These are phyloP conservation scores for Lagocephalus sceleratus DNA, from an alignment of 2,797 vertebrate genomes.

Conservation along the genomic window DNA sequence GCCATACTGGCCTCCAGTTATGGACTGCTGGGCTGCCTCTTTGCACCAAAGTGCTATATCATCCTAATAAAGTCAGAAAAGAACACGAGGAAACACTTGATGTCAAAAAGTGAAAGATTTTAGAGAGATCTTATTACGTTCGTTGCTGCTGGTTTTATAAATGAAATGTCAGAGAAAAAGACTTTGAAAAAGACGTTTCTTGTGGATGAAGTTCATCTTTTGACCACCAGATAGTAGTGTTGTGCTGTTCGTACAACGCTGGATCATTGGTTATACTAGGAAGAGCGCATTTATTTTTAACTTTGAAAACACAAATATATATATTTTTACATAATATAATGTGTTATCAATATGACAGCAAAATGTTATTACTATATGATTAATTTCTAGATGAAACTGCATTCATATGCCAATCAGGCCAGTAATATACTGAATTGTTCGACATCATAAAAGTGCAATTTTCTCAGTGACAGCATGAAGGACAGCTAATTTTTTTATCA, in stretches of 20 bases:
- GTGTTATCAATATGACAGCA: no score
- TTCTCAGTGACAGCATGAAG: conserved; percentile 17
- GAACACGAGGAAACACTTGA: conserved; percentile 67
- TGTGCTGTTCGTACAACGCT: conserved; percentile 19
- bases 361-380: no score
- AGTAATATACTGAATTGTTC: not conserved
- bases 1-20: conserved; percentile 81
- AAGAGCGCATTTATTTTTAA: not conserved
- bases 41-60: conserved; percentile 76
- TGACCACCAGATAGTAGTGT: conserved; percentile 60
- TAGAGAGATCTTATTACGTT: conserved; percentile 1
- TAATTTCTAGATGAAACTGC: no score
- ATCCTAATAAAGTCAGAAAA: conserved; percentile 69
- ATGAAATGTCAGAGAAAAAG: not conserved
- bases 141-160: not conserved
- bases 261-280: not conserved
- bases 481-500: conserved; percentile 14
- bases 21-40: conserved; percentile 75
- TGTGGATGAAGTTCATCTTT: not conserved
- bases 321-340: not conserved
- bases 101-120: conserved; percentile 59
- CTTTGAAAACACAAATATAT: not conserved
- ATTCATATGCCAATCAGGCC: not conserved
- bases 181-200: not conserved
- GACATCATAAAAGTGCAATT: not conserved